Conservation (phyloP, 2,113 vertebrate genomes). For the Leucosticte australis region DNA sequence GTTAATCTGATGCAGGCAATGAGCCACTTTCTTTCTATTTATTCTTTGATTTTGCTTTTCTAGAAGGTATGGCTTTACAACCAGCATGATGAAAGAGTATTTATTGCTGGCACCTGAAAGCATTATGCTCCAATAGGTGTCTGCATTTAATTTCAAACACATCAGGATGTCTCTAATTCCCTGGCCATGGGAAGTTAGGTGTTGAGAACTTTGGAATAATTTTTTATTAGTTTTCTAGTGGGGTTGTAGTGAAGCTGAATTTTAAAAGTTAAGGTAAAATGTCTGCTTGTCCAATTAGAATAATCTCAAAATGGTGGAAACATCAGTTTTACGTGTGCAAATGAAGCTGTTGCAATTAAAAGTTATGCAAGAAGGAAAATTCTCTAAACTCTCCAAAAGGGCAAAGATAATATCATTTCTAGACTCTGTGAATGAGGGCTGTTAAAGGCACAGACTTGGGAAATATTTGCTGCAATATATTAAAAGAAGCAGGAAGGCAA, state of each 20-base stretch:
- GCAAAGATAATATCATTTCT: not conserved
- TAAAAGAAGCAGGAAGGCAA: not conserved
- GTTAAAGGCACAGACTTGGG: not conserved
- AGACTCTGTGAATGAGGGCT: not conserved
- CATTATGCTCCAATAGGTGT: not conserved
- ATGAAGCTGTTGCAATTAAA: not conserved
- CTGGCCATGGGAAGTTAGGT: not conserved
- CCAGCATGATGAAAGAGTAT: not conserved
- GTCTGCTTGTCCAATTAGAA: not conserved
- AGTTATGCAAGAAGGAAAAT: not conserved
- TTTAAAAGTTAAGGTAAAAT: not conserved
- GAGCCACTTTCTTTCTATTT: not conserved
- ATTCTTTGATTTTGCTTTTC: conserved; percentile 28
- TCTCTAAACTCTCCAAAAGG: not conserved
- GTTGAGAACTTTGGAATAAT: not conserved
- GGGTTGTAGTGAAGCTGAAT: not conserved
- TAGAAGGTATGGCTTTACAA: not conserved
- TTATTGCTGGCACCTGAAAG: conserved; percentile 13
- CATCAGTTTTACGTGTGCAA: not conserved
- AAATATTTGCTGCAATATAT: not conserved
- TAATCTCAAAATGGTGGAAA: not conserved
- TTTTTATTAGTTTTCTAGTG: not conserved
- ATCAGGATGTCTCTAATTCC: not conserved
- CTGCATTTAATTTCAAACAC: conserved; percentile 1
- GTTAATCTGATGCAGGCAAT: not conserved